phyloP scores from a whole-genome alignment of 2,888 invertebrate genomes.

The Xestia sexstrigata region DNA sequence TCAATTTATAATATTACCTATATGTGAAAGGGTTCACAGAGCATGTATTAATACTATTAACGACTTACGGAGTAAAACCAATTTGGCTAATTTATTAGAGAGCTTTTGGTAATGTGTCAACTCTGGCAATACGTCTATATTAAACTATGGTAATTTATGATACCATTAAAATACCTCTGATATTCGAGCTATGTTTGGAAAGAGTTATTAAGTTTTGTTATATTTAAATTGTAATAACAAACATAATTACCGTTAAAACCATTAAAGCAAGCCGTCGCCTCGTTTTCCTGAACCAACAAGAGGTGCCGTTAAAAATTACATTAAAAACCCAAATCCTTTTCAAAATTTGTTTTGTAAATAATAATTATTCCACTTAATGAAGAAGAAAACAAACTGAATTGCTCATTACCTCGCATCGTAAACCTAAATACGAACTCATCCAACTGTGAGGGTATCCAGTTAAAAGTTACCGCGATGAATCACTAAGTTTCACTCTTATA shows the following conservation, averaged over 20 bases:
- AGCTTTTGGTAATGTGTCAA: constrained; percentile 34
- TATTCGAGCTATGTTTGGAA: background rate
- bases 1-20: constrained; percentile 10
- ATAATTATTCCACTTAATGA: constrained; percentile 57
- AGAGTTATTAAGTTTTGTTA: background rate
- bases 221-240: constrained; percentile 7
- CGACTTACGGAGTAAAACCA: constrained; percentile 39
- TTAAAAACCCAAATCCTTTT: constrained; percentile 25
- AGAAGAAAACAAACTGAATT: constrained; percentile 52
- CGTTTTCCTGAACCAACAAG: constrained; percentile 8
- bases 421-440: constrained; percentile 61
- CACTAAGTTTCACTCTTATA: constrained; percentile 56
- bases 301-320: background rate
- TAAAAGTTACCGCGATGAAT: constrained; percentile 62
- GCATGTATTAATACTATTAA: constrained; percentile 42
- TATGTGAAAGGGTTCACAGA: constrained; percentile 25
- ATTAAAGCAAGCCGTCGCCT: background rate
- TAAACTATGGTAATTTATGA: constrained; percentile 20
- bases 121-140: constrained; percentile 32
- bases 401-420: constrained; percentile 60
- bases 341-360: constrained; percentile 29
- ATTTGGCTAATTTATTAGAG: constrained; percentile 39
- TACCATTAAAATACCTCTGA: constrained; percentile 7
- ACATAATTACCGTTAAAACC: background rate
- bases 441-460: constrained; percentile 51